phyloP scores from a whole-genome alignment of 2,888 invertebrate species.

The Cremastinae sp. region DNA sequence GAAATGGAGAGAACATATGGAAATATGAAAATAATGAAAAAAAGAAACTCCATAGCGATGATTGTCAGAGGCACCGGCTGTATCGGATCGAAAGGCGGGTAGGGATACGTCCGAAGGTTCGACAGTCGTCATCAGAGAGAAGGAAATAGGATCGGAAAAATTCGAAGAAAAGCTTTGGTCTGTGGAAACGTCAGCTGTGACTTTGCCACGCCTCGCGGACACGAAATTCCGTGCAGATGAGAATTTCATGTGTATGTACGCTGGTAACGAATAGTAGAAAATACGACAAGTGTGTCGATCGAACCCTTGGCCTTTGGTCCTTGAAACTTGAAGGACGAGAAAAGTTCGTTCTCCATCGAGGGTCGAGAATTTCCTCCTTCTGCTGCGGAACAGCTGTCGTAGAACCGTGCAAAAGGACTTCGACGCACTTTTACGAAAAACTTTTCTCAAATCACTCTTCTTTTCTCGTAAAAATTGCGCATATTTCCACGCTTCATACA shows the following conservation, averaged over 20 bases:
- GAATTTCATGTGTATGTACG: constrained; percentile 1
- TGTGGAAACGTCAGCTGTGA: constrained; percentile 51
- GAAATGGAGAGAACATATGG: neutral
- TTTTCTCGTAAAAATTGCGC: too few species aligned
- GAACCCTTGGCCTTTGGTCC: constrained; percentile 15
- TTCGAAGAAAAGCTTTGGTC: constrained; percentile 9
- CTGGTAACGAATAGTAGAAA: constrained; percentile 19
- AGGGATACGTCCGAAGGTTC: constrained; percentile 40
- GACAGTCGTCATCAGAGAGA: constrained; percentile 19
- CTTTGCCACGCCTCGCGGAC: constrained; percentile 13
- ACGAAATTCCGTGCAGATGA: neutral
- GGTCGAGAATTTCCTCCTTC: constrained; percentile 9
- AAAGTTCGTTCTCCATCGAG: constrained; percentile 4
- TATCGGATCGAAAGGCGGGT: constrained; percentile 30
- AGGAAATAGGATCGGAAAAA: constrained; percentile 50
- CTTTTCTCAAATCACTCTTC: too few species aligned
- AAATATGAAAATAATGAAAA: constrained; percentile 37
- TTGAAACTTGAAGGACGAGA: constrained; percentile 29
- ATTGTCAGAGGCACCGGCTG: constrained; percentile 36
- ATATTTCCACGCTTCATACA: too few species aligned
- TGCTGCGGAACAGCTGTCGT: too few species aligned
- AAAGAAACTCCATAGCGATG: constrained; percentile 38
- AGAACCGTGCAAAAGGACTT: too few species aligned
- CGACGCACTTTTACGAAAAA: too few species aligned
- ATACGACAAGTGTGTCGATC: constrained; percentile 30